Evolutionary conservation across 1,140 invertebrate genomes (phyloP).

Genomic region (Myzus persicae): DNA sequence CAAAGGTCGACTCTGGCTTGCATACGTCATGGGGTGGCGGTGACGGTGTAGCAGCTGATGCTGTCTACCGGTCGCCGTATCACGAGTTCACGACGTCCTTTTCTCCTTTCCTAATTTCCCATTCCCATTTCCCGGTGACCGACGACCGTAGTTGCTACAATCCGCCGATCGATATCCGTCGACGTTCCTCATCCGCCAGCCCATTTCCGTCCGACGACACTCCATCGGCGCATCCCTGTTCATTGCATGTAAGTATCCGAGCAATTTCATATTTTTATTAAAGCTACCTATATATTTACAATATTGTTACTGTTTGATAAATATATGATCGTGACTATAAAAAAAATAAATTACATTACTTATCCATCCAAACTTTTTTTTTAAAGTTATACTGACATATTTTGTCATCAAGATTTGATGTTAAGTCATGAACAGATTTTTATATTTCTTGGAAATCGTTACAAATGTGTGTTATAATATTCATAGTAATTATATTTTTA

Average conservation of each 20-base stretch:
- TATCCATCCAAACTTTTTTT: neutral
- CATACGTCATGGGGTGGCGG: neutral
- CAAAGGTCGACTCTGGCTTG: neutral
- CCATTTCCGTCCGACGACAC: neutral
- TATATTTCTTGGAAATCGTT: neutral
- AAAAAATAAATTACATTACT: neutral
- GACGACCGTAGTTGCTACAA: no score
- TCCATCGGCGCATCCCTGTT: neutral
- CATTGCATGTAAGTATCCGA: neutral
- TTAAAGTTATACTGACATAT: neutral
- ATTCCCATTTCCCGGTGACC: neutral
- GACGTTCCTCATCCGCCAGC: neutral
- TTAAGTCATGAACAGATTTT: neutral
- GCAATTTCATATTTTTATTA: neutral
- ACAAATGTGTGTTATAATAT: neutral
- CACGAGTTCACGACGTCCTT: neutral
- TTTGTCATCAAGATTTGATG: neutral
- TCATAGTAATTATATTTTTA: neutral
- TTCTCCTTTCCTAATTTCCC: neutral
- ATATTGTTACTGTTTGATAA: neutral
- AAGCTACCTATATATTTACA: neutral
- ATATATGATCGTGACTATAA: neutral
- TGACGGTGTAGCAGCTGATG: neutral
- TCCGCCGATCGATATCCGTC: neutral
- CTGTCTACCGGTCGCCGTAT: neutral